These are phyloP conservation scores for Parauchenoglanis punctatus DNA, from an alignment of 2,797 vertebrate genomes.

Conservation along the genomic window DNA sequence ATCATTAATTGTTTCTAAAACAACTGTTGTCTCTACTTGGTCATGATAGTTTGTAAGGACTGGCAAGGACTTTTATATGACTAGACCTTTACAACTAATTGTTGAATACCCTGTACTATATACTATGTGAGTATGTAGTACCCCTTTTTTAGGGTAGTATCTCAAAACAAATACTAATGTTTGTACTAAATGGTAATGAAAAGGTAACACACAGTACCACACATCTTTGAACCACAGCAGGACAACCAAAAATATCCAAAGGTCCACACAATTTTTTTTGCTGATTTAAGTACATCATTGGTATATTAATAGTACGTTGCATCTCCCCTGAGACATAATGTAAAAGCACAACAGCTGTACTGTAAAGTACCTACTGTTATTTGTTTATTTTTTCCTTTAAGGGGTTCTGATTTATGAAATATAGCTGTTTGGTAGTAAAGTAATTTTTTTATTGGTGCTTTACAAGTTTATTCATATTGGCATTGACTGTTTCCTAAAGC, in stretches of 20 bases:
- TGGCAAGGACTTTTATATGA: not conserved
- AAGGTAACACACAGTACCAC: not conserved
- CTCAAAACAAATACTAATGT: not conserved
- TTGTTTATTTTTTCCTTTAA: not conserved
- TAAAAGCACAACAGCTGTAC: not conserved
- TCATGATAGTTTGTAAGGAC: not conserved
- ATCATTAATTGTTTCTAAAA: not conserved
- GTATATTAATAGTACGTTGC: not conserved
- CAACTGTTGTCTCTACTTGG: not conserved
- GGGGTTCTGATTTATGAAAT: not conserved
- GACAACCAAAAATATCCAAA: not conserved
- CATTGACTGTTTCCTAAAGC: slow-evolving; percentile 9
- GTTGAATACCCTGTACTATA: not conserved
- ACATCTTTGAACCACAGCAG: not conserved
- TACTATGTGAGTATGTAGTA: not conserved
- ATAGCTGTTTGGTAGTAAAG: not conserved
- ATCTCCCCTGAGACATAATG: not conserved
- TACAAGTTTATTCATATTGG: slow-evolving; percentile 28
- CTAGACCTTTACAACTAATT: not conserved
- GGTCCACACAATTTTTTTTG: no score
- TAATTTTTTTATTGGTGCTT: not conserved
- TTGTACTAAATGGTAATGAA: not conserved
- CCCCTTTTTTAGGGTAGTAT: not conserved
- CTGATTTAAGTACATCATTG: not conserved
- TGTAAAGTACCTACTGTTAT: not conserved